Conservation (phyloP, 92 coral and sea anemone species). For the Epizoanthus illoricatus region DNA sequence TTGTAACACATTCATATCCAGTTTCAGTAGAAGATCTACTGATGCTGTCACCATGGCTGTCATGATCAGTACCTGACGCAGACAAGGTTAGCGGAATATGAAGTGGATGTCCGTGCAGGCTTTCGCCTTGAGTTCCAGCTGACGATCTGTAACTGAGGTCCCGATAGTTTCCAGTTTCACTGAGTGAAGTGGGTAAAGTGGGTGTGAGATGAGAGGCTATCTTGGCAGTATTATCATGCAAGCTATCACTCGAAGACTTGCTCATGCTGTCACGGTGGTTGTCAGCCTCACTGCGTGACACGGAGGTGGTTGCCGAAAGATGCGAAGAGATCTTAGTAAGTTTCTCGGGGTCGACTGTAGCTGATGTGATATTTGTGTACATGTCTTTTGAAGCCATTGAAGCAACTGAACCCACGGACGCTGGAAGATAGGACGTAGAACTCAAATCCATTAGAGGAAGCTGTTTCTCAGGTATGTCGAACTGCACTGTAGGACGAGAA, state of each 20-base stretch:
- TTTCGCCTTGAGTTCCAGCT: not conserved
- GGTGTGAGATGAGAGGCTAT: not conserved
- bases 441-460: constrained; percentile 48
- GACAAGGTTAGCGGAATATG: not conserved
- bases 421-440: constrained; percentile 39
- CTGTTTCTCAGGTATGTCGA: not conserved
- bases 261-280: not conserved
- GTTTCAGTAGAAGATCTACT: constrained; percentile 3
- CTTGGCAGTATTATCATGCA: not conserved
- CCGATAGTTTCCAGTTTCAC: not conserved
- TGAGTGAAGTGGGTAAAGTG: not conserved
- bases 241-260: not conserved
- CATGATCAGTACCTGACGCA: not conserved
- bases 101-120: not conserved
- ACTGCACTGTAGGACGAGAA: constrained; percentile 48
- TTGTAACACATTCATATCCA: constrained; percentile 3
- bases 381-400: not conserved
- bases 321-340: not conserved
- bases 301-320: not conserved
- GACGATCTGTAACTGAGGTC: not conserved
- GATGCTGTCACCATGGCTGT: constrained; percentile 11
- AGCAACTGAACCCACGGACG: constrained; percentile 8
- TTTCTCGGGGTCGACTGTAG: not conserved
- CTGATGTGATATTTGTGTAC: not conserved
- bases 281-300: not conserved